Conservation (phyloP, 2,797 vertebrate genomes). For the Mionectes olivaceus region DNA sequence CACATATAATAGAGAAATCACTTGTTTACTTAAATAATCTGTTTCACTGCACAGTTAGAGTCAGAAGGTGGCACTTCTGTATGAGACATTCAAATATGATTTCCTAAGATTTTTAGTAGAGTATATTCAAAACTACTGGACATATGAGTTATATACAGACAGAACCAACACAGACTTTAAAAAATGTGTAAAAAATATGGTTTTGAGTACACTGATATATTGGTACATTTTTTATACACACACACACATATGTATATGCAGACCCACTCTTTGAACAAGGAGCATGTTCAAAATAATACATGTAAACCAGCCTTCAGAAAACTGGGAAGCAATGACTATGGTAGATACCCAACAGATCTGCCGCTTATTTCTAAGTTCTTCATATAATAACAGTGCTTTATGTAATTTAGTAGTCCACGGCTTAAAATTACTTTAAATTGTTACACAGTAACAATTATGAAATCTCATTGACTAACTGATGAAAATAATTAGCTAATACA, state of each 20-base stretch:
- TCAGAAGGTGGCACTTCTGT: background rate
- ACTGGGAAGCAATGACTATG: background rate
- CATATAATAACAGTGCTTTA: background rate
- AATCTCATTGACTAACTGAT: background rate
- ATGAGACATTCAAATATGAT: background rate
- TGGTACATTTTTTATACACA: background rate
- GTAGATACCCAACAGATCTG: background rate
- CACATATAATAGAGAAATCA: background rate
- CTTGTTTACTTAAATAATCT: background rate
- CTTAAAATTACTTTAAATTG: background rate
- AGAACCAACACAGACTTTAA: background rate
- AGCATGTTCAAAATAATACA: background rate
- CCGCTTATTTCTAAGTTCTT: background rate
- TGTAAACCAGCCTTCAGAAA: background rate
- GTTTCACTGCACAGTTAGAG: background rate
- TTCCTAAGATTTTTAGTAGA: background rate
- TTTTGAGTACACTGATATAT: background rate
- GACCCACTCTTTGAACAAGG: background rate
- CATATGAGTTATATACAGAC: background rate
- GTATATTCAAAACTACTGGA: background rate
- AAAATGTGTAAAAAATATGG: background rate
- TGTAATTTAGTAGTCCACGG: background rate
- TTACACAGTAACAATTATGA: background rate
- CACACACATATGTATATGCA: background rate
- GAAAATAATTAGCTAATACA: background rate